phyloP scores from a whole-genome alignment of 2,113 vertebrate species.

The Leptobrachium leishanense region DNA sequence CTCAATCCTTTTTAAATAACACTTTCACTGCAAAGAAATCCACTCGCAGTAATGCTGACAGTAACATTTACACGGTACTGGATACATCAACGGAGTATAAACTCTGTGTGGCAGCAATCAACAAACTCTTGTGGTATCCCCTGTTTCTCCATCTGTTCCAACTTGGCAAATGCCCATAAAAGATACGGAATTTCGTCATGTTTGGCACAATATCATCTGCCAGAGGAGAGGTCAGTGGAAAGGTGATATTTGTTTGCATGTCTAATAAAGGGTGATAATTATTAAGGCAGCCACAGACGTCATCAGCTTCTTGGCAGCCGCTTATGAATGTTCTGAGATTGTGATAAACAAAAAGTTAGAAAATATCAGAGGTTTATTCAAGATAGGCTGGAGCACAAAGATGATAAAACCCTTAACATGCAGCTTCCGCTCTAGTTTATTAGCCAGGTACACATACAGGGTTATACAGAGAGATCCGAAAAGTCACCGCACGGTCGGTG shows the following conservation, averaged over 20 bases:
- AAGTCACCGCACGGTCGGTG: too few relatives aligned
- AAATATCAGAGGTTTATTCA: too few relatives aligned
- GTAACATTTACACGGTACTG: neutral
- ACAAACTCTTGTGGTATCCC: neutral
- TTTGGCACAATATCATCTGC: neutral
- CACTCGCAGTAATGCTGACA: neutral
- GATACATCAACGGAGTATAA: neutral
- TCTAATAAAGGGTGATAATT: conserved; percentile 8
- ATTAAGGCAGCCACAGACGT: neutral
- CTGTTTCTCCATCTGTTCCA: conserved; percentile 4
- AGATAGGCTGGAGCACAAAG: too few relatives aligned
- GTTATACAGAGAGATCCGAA: too few relatives aligned
- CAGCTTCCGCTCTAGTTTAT: too few relatives aligned
- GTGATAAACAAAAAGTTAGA: too few relatives aligned
- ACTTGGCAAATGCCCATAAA: conserved; percentile 17
- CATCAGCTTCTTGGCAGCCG: neutral
- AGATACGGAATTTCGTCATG: conserved; percentile 4
- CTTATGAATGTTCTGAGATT: too few relatives aligned
- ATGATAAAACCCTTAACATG: too few relatives aligned
- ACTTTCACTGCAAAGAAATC: neutral
- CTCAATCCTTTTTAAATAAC: neutral
- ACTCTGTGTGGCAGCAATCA: neutral
- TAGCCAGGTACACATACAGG: too few relatives aligned
- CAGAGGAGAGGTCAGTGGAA: neutral
- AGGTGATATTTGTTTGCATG: conserved; percentile 26